phyloP scores from a whole-genome alignment of 2,888 invertebrate species.

The Diaphora mendica region DNA sequence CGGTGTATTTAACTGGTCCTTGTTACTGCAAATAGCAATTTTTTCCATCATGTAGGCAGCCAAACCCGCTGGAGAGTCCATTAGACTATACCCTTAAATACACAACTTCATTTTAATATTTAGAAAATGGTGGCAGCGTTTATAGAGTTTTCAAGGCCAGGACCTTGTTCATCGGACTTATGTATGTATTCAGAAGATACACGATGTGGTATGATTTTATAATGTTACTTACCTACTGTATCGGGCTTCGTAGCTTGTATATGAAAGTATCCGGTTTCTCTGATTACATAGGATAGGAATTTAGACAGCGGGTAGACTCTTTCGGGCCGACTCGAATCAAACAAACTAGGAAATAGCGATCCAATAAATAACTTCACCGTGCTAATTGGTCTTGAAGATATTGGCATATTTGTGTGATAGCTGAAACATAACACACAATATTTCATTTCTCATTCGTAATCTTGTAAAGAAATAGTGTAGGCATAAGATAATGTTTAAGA shows the following conservation, averaged over 20 bases:
- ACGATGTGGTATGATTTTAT: too few species aligned
- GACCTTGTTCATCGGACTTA: not conserved
- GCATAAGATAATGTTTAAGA: not conserved
- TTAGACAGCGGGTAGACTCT: conserved; percentile 84
- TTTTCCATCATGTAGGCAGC: conserved; percentile 96
- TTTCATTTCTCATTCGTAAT: not conserved
- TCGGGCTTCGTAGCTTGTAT: conserved; percentile 94
- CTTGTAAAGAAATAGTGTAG: too few species aligned
- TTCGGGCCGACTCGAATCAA: conserved; percentile 73
- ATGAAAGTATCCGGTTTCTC: conserved; percentile 89
- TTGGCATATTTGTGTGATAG: conserved; percentile 89
- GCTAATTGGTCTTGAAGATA: conserved; percentile 69
- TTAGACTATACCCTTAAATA: conserved; percentile 88
- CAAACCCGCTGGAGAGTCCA: conserved; percentile 93
- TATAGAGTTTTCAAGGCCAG: too few species aligned
- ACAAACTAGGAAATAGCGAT: conserved; percentile 79
- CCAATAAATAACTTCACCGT: conserved; percentile 77
- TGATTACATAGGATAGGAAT: conserved; percentile 60
- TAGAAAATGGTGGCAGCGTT: not conserved
- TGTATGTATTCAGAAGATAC: not conserved
- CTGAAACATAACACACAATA: conserved; percentile 78
- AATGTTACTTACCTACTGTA: conserved; percentile 88
- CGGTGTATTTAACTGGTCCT: conserved; percentile 78
- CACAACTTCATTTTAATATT: not conserved
- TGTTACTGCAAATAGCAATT: conserved; percentile 90